Evolutionary conservation across 2,888 invertebrate species (phyloP).

Genomic region (Hedya salicella): DNA sequence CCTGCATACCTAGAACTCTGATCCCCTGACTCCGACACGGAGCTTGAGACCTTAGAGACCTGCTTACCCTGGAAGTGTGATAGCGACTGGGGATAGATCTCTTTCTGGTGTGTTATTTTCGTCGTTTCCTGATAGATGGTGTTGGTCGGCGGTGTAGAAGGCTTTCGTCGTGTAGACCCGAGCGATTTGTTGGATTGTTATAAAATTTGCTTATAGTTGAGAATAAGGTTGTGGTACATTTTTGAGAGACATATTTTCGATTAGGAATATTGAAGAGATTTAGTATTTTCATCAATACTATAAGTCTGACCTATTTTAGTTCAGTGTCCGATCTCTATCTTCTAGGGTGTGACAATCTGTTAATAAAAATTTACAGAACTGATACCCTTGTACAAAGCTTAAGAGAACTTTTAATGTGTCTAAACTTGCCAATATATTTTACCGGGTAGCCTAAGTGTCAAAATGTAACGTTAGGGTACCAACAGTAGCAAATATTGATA

Average conservation of each 20-base stretch:
- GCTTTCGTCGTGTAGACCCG: conserved; percentile 70
- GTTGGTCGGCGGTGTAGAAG: conserved; percentile 52
- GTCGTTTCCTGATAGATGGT: conserved; percentile 56
- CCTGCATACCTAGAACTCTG: conserved; percentile 82
- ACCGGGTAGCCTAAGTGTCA: conserved; percentile 72
- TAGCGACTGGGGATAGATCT: conserved; percentile 63
- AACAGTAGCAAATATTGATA: conserved; percentile 63
- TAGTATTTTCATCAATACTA: conserved; percentile 75
- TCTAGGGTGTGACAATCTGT: conserved; percentile 47
- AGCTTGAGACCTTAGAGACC: conserved; percentile 67
- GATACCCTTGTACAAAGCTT: conserved; percentile 45
- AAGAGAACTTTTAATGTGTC: conserved; percentile 48
- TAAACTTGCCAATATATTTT: conserved; percentile 54
- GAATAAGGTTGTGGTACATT: conserved; percentile 81
- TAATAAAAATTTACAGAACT: conserved; percentile 51
- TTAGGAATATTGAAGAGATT: conserved; percentile 75
- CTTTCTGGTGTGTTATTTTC: conserved; percentile 60
- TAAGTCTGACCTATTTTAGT: conserved; percentile 64
- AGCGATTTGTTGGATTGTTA: conserved; percentile 76
- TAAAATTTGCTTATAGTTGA: conserved; percentile 76
- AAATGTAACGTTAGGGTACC: conserved; percentile 80
- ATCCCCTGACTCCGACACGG: conserved; percentile 81
- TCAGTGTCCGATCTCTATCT: conserved; percentile 31
- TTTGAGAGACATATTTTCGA: conserved; percentile 82
- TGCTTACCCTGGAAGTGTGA: conserved; percentile 66